Base-by-base conservation (phyloP, 1,140 invertebrate genomes). In the Achroia grisella region DNA sequence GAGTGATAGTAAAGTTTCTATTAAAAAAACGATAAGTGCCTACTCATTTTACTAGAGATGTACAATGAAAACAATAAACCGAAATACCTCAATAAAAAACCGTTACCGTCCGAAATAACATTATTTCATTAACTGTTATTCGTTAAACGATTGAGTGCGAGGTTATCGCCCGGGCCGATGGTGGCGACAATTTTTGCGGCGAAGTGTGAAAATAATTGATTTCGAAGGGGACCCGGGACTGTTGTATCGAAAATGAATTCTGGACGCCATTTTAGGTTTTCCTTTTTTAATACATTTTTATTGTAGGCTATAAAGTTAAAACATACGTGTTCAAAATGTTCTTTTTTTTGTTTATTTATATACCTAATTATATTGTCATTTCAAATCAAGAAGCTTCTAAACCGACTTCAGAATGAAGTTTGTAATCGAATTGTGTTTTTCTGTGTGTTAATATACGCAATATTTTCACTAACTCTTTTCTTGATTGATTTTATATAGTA, bases 201-300 rank as follows among this genome's bases (percentile, higher is more conserved):
- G 14, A 39, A 13, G 49, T 45, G 49, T 27, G 39, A 52, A 47
- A 42, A 45, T 52, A 46, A 52, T 52, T 52, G 44, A 52, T 52
- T 33, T 34, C 23, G 14, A 17, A 15, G 40, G 39, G 32, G 17
- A 31, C 39, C 1, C 10, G 35, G 4, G 13, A 1, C 12, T 10
- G 17, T 14, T 37, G 10, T 17, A 37, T 37, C 17, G 35, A 37
- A 37, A 17, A 37, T 11, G 12, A 17, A 37, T 37, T 35, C 17
- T 37, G 13, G 35, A 23, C 17, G 6, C 17, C 6, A 6, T 23
- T 23, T 3, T 6, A 23, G 17, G 17, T 23, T 23, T 23, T 23
- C 2, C 6, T 23, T 23, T 23, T 23, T 23, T 6, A 23, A 23
- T 6, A 23, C 17, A 6, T 23, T 23, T 23, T 23, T 23, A 3